Conservation (phyloP, 2,113 vertebrate species). For the Crotophaga sulcirostris region DNA sequence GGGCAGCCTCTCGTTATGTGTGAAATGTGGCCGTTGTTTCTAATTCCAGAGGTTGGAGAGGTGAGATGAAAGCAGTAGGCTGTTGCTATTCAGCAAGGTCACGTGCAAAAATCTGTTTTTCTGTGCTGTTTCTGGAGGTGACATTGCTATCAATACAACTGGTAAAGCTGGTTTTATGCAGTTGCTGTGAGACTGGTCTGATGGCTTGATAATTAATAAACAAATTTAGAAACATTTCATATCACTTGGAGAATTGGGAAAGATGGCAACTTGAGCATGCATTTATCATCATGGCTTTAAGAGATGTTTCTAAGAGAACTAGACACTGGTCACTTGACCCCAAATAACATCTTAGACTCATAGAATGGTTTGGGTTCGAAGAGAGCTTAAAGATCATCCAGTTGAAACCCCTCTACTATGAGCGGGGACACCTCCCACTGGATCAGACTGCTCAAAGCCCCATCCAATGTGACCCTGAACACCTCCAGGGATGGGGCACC, state of each 20-base stretch:
- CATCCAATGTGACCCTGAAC: too few relatives aligned
- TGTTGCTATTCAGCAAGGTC: not conserved
- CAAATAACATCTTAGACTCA: not conserved
- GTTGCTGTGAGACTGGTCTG: not conserved
- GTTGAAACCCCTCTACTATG: too few relatives aligned
- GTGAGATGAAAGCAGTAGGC: not conserved
- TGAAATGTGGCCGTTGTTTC: not conserved
- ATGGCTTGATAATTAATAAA: not conserved
- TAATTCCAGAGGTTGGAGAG: not conserved
- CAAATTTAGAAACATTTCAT: not conserved
- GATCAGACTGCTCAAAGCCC: too few relatives aligned
- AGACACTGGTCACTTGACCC: not conserved
- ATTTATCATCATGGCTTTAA: not conserved
- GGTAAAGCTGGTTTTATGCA: not conserved
- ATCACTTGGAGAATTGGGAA: not conserved
- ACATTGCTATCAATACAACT: not conserved
- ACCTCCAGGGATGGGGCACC: too few relatives aligned
- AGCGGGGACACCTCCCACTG: too few relatives aligned
- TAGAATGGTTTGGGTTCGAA: too few relatives aligned
- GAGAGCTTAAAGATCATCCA: too few relatives aligned
- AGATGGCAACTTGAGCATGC: rapidly evolving
- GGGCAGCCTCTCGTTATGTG: not conserved
- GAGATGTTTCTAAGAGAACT: not conserved
- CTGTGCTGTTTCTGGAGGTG: not conserved
- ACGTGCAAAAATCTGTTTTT: not conserved